These are phyloP conservation scores for Idris sp. DNA, from an alignment of 1,140 invertebrate genomes.

Conservation along the genomic window DNA sequence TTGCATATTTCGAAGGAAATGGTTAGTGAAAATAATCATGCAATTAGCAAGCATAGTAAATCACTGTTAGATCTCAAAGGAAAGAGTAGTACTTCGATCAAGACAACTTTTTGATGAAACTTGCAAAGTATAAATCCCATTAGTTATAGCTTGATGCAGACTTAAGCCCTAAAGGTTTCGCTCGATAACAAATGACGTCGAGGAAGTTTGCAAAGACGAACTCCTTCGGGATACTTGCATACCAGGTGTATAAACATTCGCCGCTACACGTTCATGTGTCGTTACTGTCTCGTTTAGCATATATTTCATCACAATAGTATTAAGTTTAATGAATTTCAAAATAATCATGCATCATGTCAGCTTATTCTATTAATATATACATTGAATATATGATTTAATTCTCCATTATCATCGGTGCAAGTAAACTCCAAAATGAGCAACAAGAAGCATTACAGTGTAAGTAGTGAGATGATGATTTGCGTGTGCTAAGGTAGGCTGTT, in stretches of 20 bases:
- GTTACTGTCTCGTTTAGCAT: conserved; percentile 5
- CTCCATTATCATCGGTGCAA: no score
- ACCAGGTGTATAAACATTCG: conserved; percentile 48
- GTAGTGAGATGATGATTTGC: conserved; percentile 19
- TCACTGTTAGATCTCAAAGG: conserved; percentile 27
- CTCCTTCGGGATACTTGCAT: conserved; percentile 56
- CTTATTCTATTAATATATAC: no score
- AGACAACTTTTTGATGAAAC: conserved; percentile 50
- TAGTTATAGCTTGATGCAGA: conserved; percentile 54
- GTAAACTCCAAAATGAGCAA: no score
- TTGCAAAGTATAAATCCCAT: conserved; percentile 61
- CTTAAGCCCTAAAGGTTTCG: conserved; percentile 49
- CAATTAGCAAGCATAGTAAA: conserved; percentile 35
- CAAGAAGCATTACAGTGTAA: conserved; percentile 1
- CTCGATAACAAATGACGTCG: conserved; percentile 60
- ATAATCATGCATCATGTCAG: not conserved
- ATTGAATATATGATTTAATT: no score
- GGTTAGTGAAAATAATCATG: conserved; percentile 18
- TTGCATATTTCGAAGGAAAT: no score
- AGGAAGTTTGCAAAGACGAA: conserved; percentile 61
- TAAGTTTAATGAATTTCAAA: conserved; percentile 19
- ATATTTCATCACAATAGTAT: conserved; percentile 30
- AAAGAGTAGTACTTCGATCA: conserved; percentile 51
- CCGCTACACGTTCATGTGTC: conserved; percentile 20
- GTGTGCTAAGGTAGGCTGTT: conserved; percentile 2